A percentile compares a stretch with the other conserved stretches of the same genome.
These are phyloP conservation scores for Halcyon badia DNA, from an alignment of 2,797 vertebrate species.

Conservation along the genomic window DNA sequence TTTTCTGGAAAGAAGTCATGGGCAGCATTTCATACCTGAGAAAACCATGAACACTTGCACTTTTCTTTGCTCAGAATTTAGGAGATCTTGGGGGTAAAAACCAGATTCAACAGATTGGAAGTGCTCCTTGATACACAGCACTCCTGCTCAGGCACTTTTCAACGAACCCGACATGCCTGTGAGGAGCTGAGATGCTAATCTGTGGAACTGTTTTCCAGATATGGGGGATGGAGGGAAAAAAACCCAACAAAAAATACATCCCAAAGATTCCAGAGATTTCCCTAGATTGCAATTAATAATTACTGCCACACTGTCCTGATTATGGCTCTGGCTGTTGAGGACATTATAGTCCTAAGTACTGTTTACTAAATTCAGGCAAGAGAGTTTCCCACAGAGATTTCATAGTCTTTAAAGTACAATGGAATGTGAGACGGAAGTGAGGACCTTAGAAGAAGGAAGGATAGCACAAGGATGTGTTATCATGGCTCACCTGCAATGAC, in stretches of 20 bases:
- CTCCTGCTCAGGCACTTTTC: background rate
- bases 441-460: background rate
- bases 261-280: background rate
- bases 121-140: background rate
- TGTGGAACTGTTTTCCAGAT: background rate
- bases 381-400: background rate
- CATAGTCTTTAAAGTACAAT: background rate
- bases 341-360: background rate
- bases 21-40: background rate
- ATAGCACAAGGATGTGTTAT: background rate
- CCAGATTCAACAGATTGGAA: background rate
- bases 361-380: background rate
- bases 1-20: background rate
- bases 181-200: background rate
- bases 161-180: rapidly evolving
- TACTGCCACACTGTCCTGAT: background rate
- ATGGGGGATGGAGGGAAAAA: background rate
- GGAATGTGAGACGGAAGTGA: background rate
- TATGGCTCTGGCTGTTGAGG: background rate
- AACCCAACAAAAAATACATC: background rate
- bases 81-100: background rate
- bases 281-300: background rate
- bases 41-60: background rate
- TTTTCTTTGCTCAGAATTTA: background rate
- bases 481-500: background rate